These are phyloP conservation scores for Artemia sp. DNA, from an alignment of 2,888 invertebrate species.

Conservation along the genomic window DNA sequence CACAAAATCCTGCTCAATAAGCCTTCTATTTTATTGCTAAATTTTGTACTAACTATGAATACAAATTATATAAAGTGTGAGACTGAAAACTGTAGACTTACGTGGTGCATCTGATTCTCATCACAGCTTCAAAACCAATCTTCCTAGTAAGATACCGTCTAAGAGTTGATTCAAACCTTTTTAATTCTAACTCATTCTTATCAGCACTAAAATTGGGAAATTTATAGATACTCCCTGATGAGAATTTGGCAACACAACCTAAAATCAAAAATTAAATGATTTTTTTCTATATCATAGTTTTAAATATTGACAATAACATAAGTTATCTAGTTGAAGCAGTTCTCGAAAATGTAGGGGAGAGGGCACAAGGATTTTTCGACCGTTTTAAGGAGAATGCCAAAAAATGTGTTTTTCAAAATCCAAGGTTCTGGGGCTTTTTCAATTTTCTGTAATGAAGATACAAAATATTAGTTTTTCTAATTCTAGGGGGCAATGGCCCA, in stretches of 20 bases:
- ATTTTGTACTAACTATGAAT: no score
- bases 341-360: background rate
- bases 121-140: slow-evolving; percentile 96
- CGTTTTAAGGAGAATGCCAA: background rate
- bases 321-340: slow-evolving; percentile 17
- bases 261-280: slow-evolving; percentile 1
- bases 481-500: background rate
- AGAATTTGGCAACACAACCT: slow-evolving; percentile 85
- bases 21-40: no score
- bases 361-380: slow-evolving; percentile 11
- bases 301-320: background rate
- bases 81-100: slow-evolving; percentile 28
- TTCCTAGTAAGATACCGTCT: slow-evolving; percentile 81
- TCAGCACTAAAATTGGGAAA: slow-evolving; percentile 64
- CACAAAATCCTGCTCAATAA: no score
- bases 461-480: background rate
- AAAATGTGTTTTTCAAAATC: background rate
- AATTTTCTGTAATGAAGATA: background rate
- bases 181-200: slow-evolving; percentile 49
- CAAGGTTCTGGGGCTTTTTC: background rate
- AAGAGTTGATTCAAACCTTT: slow-evolving; percentile 56
- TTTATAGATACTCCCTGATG: slow-evolving; percentile 80
- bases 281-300: background rate
- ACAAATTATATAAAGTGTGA: no score
- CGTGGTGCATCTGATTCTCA: slow-evolving; percentile 87